phyloP scores from a whole-genome alignment of 2,113 vertebrate species.

The Peromyscus maniculatus region DNA sequence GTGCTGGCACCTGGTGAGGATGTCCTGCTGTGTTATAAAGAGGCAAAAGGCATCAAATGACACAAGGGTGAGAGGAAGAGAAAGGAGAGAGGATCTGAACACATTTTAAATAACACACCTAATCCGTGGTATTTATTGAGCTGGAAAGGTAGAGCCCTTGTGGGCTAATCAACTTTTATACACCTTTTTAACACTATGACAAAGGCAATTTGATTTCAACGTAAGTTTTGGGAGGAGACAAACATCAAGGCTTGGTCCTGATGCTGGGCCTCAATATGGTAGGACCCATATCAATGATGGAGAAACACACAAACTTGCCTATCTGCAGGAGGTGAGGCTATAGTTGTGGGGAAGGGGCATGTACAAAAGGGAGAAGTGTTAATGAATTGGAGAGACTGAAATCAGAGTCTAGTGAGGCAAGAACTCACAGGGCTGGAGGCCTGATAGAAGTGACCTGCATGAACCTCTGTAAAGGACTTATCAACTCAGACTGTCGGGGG shows the following conservation, averaged over 20 bases:
- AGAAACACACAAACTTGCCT: background rate
- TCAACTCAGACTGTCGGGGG: fast-evolving
- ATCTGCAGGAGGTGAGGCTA: background rate
- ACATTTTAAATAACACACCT: background rate
- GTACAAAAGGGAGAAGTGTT: background rate
- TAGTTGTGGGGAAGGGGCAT: background rate
- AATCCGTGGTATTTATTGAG: background rate
- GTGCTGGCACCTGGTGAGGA: background rate
- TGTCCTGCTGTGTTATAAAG: background rate
- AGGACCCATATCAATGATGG: background rate
- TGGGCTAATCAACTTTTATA: background rate
- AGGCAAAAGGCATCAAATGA: background rate
- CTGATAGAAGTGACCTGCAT: background rate
- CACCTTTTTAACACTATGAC: background rate
- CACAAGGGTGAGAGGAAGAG: background rate
- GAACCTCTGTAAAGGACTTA: background rate
- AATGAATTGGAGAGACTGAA: background rate
- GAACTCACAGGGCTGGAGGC: background rate
- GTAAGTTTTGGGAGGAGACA: background rate
- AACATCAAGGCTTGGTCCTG: background rate
- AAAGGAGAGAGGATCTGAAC: background rate
- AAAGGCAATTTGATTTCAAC: background rate
- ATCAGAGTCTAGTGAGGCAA: background rate
- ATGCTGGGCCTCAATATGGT: fast-evolving
- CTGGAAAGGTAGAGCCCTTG: background rate